Evolutionary conservation across 2,797 vertebrate species (phyloP).

Genomic region (Dendrocincla tyrannina): DNA sequence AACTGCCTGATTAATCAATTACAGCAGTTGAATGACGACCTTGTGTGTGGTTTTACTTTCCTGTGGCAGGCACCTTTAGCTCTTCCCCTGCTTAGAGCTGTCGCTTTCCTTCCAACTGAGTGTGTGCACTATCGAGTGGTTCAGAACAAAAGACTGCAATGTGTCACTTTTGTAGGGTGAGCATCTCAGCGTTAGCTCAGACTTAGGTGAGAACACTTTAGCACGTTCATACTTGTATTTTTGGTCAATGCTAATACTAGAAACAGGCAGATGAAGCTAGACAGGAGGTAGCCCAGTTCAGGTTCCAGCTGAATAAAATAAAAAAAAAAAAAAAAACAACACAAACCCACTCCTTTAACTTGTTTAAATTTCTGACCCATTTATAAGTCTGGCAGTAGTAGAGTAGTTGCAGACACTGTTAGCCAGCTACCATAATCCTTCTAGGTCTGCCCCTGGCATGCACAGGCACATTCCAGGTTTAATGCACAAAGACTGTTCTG

Average conservation of each 20-base stretch:
- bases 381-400: slow-evolving; percentile 42
- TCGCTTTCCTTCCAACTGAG: background rate
- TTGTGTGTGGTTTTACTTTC: background rate
- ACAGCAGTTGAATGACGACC: background rate
- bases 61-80: background rate
- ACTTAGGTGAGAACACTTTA: background rate
- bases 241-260: background rate
- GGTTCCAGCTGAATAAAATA: background rate
- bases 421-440: slow-evolving; percentile 55
- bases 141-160: background rate
- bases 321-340: rapidly evolving
- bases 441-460: slow-evolving; percentile 44
- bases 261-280: background rate
- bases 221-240: background rate
- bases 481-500: slow-evolving; percentile 48
- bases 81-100: background rate
- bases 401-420: background rate
- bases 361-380: slow-evolving; percentile 18
- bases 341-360: background rate
- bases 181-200: background rate
- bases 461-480: slow-evolving; percentile 22
- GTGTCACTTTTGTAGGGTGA: background rate
- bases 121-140: rapidly evolving
- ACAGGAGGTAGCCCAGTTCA: background rate
- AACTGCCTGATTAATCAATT: background rate